Conservation (phyloP, 2,888 invertebrate genomes). For the Drosophila paramelanica region DNA sequence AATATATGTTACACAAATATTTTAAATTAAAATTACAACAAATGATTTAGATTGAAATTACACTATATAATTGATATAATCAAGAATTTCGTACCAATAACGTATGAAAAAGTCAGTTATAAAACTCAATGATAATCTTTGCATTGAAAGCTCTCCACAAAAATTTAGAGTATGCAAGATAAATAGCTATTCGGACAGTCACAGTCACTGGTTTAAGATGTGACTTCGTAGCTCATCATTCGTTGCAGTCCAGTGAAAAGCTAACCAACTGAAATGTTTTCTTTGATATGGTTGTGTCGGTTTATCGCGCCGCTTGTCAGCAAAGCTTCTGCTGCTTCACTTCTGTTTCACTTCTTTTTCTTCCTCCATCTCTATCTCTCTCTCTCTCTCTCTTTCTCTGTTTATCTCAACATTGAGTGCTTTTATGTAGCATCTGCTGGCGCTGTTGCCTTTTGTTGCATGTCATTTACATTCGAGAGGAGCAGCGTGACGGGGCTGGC, state of each 20-base stretch:
- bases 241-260: slow-evolving; percentile 67
- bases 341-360: background rate
- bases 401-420: slow-evolving; percentile 29
- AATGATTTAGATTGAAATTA: too few species aligned
- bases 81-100: too few species aligned
- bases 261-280: slow-evolving; percentile 79
- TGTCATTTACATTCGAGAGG: slow-evolving; percentile 65
- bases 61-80: too few species aligned
- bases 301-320: slow-evolving; percentile 79
- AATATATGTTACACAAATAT: too few species aligned
- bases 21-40: too few species aligned
- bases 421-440: slow-evolving; percentile 44
- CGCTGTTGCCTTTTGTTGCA: slow-evolving; percentile 70
- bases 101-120: too few species aligned
- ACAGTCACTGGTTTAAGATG: slow-evolving; percentile 38
- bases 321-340: slow-evolving; percentile 42
- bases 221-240: slow-evolving; percentile 51
- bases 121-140: too few species aligned
- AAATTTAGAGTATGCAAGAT: background rate
- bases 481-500: slow-evolving; percentile 53
- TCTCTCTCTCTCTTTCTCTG: background rate
- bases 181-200: background rate
- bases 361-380: background rate
- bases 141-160: background rate
- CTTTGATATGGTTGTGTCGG: slow-evolving; percentile 77